These are phyloP conservation scores for Notodromas monacha DNA, from an alignment of 2,888 invertebrate species.

Conservation along the genomic window DNA sequence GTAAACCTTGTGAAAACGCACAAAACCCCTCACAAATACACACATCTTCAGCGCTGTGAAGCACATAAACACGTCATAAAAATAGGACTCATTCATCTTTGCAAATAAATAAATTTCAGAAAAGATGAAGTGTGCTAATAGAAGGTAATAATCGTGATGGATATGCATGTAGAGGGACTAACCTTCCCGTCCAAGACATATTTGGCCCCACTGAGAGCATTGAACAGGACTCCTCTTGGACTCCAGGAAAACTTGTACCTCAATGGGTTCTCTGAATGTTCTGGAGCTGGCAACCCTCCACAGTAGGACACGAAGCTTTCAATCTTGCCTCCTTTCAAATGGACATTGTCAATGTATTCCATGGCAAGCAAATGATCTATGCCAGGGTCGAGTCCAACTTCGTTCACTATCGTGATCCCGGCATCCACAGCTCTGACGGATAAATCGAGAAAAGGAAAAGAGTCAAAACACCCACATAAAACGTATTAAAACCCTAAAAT, in stretches of 20 bases:
- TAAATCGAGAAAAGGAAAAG: conserved; percentile 9
- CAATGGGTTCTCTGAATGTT: conserved; percentile 61
- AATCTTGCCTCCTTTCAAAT: conserved; percentile 42
- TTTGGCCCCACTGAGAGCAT: conserved; percentile 59
- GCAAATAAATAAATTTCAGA: too few species aligned
- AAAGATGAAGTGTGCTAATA: too few species aligned
- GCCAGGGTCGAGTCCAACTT: conserved; percentile 93
- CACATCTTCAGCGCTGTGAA: too few species aligned
- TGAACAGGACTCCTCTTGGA: conserved; percentile 63
- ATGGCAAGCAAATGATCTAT: conserved; percentile 85
- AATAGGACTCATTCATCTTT: too few species aligned
- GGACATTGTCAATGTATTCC: conserved; percentile 78
- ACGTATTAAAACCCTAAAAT: background rate
- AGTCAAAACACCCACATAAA: too few species aligned
- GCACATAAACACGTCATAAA: too few species aligned
- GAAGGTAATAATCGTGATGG: too few species aligned
- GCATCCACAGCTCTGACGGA: conserved; percentile 60
- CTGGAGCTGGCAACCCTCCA: conserved; percentile 86
- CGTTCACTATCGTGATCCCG: conserved; percentile 73
- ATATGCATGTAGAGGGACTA: too few species aligned
- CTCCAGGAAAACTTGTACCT: conserved; percentile 90
- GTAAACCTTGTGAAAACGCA: too few species aligned
- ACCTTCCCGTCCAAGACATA: conserved; percentile 49
- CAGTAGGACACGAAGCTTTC: conserved; percentile 88
- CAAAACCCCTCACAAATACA: too few species aligned